Base-by-base conservation (phyloP, 2,797 vertebrate genomes). In the Tenualosa ilisha region DNA sequence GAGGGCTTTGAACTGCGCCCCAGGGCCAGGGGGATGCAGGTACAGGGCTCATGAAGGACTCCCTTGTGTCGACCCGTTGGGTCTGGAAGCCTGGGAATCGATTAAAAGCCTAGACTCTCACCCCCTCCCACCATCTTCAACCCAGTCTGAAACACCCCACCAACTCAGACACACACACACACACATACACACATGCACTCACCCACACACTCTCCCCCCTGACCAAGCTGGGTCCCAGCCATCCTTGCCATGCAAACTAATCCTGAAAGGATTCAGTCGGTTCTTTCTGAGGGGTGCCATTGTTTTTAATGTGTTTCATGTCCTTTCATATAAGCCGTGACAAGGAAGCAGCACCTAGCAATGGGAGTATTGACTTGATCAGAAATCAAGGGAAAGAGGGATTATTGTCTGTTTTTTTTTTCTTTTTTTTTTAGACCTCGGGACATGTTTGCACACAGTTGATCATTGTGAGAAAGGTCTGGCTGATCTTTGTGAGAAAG, bases 341-440 rank as follows among this genome's bases (percentile, higher is more conserved):
- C 40, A 75, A 20, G 82, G 50, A 88, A 89, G 85, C 79, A 22
- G 61, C 75, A 54, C 87, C 87, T 89, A 94, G 92, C 94, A 84
- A n/a, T 91, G 95, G 95, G 95, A 94, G 93, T 95, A 95, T 93
- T 92, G 88, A 88, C 90, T 93, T 75, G 92, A 88, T 93, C 83
- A 86, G 86, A 89, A 88, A 89, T 83, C 68, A 75, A 75, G 51
- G 86, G 87, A 94, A 93, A 93, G 93, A 92, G 90, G 91, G 92
- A 93, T 94, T 92, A 91, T 46, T 86, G 86, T 89, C 92, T 91
- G 56, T 22, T 82, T 83, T 83, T 75, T 72, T 83, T 72, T 82
- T 86, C 88, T 86, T 88, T 87, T 82, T 82, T 84, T 24, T 83
- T 7, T 31, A 40, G 3, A 46, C 46, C 46, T 40, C 31, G 6